Percentiles rank a stretch among this genome's conserved stretches.
Evolutionary conservation across 2,888 invertebrate genomes (phyloP).

Genomic region (Cyrtodaria siliqua): DNA sequence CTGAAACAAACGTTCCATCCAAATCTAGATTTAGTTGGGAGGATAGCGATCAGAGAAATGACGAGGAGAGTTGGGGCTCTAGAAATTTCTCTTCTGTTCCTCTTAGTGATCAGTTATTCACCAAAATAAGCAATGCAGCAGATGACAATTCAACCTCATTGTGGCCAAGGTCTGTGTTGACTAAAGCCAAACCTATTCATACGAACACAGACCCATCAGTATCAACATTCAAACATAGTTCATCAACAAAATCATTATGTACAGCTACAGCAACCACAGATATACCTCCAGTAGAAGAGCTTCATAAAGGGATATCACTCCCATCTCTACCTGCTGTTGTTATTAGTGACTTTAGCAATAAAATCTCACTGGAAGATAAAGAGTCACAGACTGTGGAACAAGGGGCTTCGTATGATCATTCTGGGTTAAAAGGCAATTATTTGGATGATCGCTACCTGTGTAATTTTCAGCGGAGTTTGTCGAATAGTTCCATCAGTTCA

Average conservation of each 20-base stretch:
- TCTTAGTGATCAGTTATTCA: not conserved
- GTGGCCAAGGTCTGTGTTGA: too few relatives aligned
- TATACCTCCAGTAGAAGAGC: not conserved
- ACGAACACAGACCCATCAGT: too few relatives aligned
- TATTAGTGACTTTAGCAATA: conserved; percentile 67
- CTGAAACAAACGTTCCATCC: not conserved
- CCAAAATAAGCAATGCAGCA: too few relatives aligned
- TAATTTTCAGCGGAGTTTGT: conserved; percentile 32
- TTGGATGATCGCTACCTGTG: conserved; percentile 17
- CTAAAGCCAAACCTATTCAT: too few relatives aligned
- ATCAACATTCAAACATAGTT: conserved; percentile 13
- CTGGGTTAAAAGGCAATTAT: conserved; percentile 13
- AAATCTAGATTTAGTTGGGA: not conserved
- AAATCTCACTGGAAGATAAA: conserved; percentile 16
- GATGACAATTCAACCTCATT: too few relatives aligned
- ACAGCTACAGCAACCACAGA: conserved; percentile 1
- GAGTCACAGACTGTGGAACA: conserved; percentile 34
- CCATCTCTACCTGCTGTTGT: conserved; percentile 58
- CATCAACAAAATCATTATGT: not conserved
- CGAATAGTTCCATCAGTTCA: conserved; percentile 58
- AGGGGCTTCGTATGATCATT: not conserved
- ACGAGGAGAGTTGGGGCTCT: not conserved
- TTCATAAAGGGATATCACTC: conserved; percentile 4
- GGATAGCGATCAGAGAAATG: not conserved
- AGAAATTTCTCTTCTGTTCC: not conserved